Evolutionary conservation across 1,140 invertebrate genomes (phyloP).

Genomic region (Drosophila bifasciata): DNA sequence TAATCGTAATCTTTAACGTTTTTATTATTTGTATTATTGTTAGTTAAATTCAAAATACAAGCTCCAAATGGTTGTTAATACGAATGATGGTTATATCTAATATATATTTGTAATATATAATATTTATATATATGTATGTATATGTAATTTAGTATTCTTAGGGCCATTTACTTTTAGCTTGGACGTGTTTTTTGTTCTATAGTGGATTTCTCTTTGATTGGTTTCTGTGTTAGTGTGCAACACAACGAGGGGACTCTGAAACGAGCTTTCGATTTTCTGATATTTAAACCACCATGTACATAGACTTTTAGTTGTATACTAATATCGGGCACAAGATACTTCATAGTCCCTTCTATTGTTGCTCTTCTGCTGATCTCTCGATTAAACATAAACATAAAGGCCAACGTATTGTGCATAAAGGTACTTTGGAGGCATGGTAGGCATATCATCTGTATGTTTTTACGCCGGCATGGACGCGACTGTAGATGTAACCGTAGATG

Average conservation of each 20-base stretch:
- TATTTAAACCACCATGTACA: no score
- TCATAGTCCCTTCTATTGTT: not conserved
- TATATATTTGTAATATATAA: slow-evolving; percentile 55
- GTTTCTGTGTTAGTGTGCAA: slow-evolving; percentile 27
- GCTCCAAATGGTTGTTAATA: slow-evolving; percentile 62
- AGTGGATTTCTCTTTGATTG: slow-evolving; percentile 25
- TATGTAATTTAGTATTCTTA: slow-evolving; percentile 31
- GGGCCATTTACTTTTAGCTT: slow-evolving; percentile 59
- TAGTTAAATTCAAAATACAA: slow-evolving; percentile 79
- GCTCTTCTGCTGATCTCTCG: not conserved
- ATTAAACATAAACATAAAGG: slow-evolving; percentile 52
- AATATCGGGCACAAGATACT: no score
- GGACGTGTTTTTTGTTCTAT: slow-evolving; percentile 55
- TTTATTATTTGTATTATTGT: slow-evolving; percentile 42
- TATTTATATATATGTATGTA: slow-evolving; percentile 14
- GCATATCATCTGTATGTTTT: slow-evolving; percentile 15
- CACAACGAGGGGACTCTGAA: not conserved
- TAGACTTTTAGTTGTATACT: no score
- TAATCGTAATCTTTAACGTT: slow-evolving; percentile 36
- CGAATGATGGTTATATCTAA: slow-evolving; percentile 61
- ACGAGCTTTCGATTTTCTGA: no score
- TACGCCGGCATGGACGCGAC: slow-evolving; percentile 55
- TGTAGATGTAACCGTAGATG: slow-evolving; percentile 13
- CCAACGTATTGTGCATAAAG: slow-evolving; percentile 71
- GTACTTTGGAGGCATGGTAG: slow-evolving; percentile 63